These are phyloP conservation scores for Caranx melampygus DNA, from an alignment of 2,113 vertebrate species.

Conservation along the genomic window DNA sequence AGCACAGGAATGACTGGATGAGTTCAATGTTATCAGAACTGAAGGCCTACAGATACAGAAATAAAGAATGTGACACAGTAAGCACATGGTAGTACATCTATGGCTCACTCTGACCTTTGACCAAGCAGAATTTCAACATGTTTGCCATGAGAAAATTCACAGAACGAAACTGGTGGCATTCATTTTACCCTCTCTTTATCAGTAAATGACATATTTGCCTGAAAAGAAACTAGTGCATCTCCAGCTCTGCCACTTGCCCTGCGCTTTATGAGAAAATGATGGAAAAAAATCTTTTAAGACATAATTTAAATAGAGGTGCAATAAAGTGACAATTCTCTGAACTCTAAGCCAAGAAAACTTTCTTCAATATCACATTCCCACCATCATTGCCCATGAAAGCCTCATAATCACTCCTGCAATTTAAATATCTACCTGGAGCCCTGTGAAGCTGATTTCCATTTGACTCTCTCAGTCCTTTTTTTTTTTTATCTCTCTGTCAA, in stretches of 20 bases:
- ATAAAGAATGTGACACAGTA: too few species aligned
- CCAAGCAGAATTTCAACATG: neutral
- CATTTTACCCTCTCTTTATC: neutral
- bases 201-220: neutral
- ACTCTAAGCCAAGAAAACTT: neutral
- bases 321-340: slow-evolving; percentile 7
- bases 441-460: slow-evolving; percentile 29
- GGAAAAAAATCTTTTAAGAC: neutral
- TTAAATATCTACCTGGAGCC: slow-evolving; percentile 36
- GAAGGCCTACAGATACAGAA: too few species aligned
- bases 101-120: neutral
- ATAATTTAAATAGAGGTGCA: slow-evolving; percentile 7
- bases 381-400: neutral
- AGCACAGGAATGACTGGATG: too few species aligned
- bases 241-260: neutral
- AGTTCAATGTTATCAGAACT: too few species aligned
- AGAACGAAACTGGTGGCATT: neutral
- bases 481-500: slow-evolving; percentile 34
- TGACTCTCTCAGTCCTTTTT: slow-evolving; percentile 14
- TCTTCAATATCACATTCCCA: slow-evolving; percentile 11
- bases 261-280: neutral
- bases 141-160: neutral
- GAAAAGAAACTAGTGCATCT: neutral
- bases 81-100: neutral
- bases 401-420: slow-evolving; percentile 15